Evolutionary conservation across 2,113 vertebrate species (phyloP), one percentile per base, ranked within the genome.

Genomic region (Ascaphus truei): DNA sequence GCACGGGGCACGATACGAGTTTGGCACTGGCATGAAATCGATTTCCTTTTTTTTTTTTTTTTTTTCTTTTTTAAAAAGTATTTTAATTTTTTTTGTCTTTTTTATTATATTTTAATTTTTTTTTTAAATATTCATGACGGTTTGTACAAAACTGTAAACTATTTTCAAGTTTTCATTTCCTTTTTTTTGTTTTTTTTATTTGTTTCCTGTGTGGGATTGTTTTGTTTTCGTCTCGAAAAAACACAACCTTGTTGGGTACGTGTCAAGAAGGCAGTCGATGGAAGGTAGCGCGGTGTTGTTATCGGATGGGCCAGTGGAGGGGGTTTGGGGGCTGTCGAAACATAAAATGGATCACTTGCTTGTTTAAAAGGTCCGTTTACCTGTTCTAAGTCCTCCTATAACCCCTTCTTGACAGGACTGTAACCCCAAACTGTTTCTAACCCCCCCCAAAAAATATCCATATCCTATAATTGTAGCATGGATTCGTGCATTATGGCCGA

Each of bases 111-210:
- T 37, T 82, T 75, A 71, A 72, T 63, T 77, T 31, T 77, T 78
- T 76, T 48, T 30, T 55, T 77, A 68, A 64, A 57, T 73, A 80
- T 75, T 75, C 68, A 75, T 71, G 76, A 77, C 62, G 62, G 60
- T 76, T 82, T 78, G 60, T 85, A 82, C 78, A 84, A 83, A 86
- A 79, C 8, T 79, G 80, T 84, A 80, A 86, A 79, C 76, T 77
- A 37, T 79, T 80, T 85, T 86, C 77, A 83, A 77, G 73, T 78
- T 65, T 62, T 37, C 58, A 31, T 67, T 57, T 58, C 78, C 68
- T 30, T 75, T 61, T 45, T 20, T 31, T 62, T 15, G 0, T 26
- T 23, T 31, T n/a, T 23, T 45, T 3, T 45, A 18, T 3, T 18
- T 45, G 16, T 45, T 47, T 43, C 7, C 12, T 43, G 15, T 43